phyloP scores from a whole-genome alignment of 2,888 invertebrate genomes.

The Axea sp. region DNA sequence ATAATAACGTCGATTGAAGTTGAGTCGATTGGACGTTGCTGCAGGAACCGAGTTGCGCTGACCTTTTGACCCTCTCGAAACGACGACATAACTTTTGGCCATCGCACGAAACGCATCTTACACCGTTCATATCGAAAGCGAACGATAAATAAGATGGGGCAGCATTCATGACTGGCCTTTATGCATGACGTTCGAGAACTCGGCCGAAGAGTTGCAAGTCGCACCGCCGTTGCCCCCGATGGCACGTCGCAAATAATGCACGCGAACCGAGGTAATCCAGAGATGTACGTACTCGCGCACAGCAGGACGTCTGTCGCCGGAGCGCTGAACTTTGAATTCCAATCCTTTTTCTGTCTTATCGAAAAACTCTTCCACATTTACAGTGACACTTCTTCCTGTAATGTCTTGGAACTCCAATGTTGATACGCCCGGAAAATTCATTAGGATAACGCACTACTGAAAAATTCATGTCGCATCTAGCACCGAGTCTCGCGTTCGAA shows the following conservation, averaged over 20 bases:
- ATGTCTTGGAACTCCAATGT: conserved; percentile 6
- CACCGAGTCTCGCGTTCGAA: not conserved
- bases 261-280: conserved; percentile 48
- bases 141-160: conserved; percentile 66
- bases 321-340: conserved; percentile 67
- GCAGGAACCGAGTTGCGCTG: conserved; percentile 56
- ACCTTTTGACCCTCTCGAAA: conserved; percentile 63
- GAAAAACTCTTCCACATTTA: conserved; percentile 34
- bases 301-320: conserved; percentile 65
- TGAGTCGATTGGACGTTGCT: conserved; percentile 57
- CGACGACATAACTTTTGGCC: conserved; percentile 67
- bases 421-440: conserved; percentile 30
- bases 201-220: conserved; percentile 51
- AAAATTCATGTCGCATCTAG: conserved; percentile 22
- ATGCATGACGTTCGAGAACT: conserved; percentile 64
- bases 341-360: conserved; percentile 55
- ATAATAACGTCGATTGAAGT: conserved; percentile 61
- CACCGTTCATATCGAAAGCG: conserved; percentile 56
- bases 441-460: conserved; percentile 35
- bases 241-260: conserved; percentile 67
- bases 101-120: conserved; percentile 59
- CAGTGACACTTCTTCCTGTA: conserved; percentile 27
- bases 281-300: conserved; percentile 59
- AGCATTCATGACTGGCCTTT: conserved; percentile 64
- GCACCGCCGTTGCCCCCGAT: conserved; percentile 61